phyloP scores from a whole-genome alignment of 1,140 invertebrate species.

The Portunus trituberculatus region DNA sequence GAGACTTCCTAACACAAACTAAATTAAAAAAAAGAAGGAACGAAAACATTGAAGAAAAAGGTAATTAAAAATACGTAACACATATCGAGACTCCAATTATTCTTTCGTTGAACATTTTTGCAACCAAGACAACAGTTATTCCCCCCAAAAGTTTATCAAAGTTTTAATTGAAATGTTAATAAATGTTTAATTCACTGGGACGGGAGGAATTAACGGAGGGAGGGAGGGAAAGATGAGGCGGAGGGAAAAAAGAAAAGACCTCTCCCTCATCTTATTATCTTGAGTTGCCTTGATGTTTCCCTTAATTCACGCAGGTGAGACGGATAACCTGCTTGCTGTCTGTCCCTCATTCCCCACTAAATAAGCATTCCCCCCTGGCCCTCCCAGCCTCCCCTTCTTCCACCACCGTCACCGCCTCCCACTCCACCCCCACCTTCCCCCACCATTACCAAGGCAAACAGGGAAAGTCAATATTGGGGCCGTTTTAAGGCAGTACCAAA shows the following conservation, averaged over 20 bases:
- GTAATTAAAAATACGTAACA: slow-evolving; percentile 15
- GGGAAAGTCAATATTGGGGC: background rate
- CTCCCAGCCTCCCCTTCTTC: background rate
- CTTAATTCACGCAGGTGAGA: background rate
- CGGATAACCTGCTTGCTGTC: background rate
- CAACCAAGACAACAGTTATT: slow-evolving; percentile 43
- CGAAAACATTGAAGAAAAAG: background rate
- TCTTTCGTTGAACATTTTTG: slow-evolving; percentile 37
- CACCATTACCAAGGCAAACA: slow-evolving; percentile 23
- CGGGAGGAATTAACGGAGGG: background rate
- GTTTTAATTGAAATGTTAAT: slow-evolving; percentile 59
- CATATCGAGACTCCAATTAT: slow-evolving; percentile 41
- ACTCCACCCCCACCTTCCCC: background rate
- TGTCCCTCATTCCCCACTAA: slow-evolving; percentile 1
- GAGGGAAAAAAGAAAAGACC: background rate
- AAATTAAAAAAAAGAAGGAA: slow-evolving; percentile 26
- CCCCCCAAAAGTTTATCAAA: slow-evolving; percentile 34
- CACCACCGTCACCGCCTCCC: background rate
- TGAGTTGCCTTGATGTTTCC: background rate
- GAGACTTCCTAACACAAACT: background rate
- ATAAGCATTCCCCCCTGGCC: background rate
- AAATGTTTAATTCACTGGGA: slow-evolving; percentile 52
- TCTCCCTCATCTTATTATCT: slow-evolving; percentile 1
- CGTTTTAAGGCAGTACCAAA: background rate
- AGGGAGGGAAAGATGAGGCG: background rate